Percentiles rank a stretch among this genome's conserved stretches.
Conservation (phyloP, 2,113 vertebrate species). For the Camelus dromedarius region DNA sequence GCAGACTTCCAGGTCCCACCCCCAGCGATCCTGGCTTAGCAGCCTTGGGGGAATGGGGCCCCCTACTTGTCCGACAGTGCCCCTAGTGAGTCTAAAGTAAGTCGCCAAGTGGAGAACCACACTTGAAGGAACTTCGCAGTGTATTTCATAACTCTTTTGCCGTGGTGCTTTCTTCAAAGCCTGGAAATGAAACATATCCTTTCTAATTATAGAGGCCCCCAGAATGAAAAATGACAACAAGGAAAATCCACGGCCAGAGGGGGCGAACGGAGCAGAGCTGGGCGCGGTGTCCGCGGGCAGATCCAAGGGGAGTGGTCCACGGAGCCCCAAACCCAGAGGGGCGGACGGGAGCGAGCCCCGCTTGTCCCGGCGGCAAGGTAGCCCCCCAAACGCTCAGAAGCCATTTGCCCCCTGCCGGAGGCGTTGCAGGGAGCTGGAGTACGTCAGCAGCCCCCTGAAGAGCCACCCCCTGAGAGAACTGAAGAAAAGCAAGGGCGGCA, state of each 20-base stretch:
- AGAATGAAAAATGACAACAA: slow-evolving; percentile 76
- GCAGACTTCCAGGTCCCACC: neutral
- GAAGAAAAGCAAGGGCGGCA: slow-evolving; percentile 71
- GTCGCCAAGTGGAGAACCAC: neutral
- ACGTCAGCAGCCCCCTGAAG: slow-evolving; percentile 47
- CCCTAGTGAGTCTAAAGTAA: neutral
- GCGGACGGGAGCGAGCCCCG: slow-evolving; percentile 16
- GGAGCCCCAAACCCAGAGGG: slow-evolving; percentile 51
- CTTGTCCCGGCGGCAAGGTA: slow-evolving; percentile 60
- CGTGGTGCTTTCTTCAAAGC: slow-evolving; percentile 52
- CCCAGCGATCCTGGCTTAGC: neutral
- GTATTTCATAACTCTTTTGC: neutral
- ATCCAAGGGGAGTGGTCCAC: slow-evolving; percentile 55
- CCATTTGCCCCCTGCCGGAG: slow-evolving; percentile 69
- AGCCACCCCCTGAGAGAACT: slow-evolving; percentile 68
- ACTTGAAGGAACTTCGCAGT: neutral
- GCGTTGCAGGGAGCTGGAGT: slow-evolving; percentile 74
- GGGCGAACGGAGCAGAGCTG: slow-evolving; percentile 70
- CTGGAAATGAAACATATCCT: slow-evolving; percentile 60
- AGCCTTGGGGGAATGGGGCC: neutral
- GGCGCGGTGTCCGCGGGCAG: slow-evolving; percentile 7
- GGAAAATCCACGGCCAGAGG: slow-evolving; percentile 75
- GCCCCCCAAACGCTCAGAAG: slow-evolving; percentile 61
- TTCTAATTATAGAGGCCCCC: slow-evolving; percentile 75
- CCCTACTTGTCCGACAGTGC: neutral